Conservation (phyloP, 92 coral and sea anemone genomes). For the Diadumene lineata region DNA sequence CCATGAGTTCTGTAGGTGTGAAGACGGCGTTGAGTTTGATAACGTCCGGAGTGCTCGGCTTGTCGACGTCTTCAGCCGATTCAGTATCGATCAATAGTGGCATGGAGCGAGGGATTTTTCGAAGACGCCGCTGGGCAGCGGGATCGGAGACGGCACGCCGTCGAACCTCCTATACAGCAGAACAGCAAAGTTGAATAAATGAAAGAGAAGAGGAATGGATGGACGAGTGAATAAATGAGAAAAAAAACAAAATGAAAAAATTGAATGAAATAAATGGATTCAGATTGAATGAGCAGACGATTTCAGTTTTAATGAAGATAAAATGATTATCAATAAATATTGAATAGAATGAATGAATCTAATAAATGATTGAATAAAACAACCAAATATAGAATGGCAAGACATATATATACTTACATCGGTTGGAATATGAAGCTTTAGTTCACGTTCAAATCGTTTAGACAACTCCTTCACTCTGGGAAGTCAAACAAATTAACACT, state of each 20-base stretch:
- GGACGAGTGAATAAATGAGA: no score
- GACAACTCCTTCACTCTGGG: constrained; percentile 63
- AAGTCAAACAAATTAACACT: not conserved
- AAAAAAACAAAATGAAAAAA: no score
- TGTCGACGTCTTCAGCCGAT: constrained; percentile 45
- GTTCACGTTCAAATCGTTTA: constrained; percentile 43
- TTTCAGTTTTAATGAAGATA: no score
- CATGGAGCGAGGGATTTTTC: constrained; percentile 42
- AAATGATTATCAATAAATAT: no score
- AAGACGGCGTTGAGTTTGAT: constrained; percentile 35
- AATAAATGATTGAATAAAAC: no score
- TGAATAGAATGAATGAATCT: no score
- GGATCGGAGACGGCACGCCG: constrained; percentile 52
- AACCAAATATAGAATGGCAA: no score
- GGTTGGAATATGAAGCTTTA: constrained; percentile 18
- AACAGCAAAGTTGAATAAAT: not conserved
- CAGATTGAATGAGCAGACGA: no score
- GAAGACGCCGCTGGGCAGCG: constrained; percentile 37
- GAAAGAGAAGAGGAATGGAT: not conserved
- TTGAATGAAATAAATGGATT: no score
- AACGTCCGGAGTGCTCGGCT: constrained; percentile 35
- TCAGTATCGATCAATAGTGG: constrained; percentile 47
- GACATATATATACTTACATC: constrained; percentile 29
- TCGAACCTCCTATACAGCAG: constrained; percentile 31
- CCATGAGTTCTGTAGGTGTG: constrained; percentile 38